Evolutionary conservation across 1,140 invertebrate genomes (phyloP), one percentile per base, ranked within the genome.

Genomic region (Zaprionus nigranus): DNA sequence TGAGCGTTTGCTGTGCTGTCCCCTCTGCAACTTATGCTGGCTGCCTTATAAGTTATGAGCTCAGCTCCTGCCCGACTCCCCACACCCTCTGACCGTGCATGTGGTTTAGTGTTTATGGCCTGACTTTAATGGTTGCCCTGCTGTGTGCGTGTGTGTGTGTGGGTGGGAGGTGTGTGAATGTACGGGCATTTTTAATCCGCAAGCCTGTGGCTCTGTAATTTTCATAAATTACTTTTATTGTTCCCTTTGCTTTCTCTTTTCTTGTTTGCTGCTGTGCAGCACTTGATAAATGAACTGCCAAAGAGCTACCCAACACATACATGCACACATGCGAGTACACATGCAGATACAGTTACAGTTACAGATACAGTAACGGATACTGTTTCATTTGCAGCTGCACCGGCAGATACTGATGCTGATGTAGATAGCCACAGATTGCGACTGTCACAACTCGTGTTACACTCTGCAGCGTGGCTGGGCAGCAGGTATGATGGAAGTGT

Each of bases 151-250:
- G 69, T 5, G n/a, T 36, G 51, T 54, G 15, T n/a, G 63, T 59
- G 40, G 26, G 66, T 38, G 57, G 20, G 60, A 68, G 51, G 28
- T 67, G 70, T 67, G 57, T 57, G 67, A 64, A 9, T 49, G 68
- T 64, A 63, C 69, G 74, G 61, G 84, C 74, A 81, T 84, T 88
- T 88, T 88, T 91, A 88, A 85, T 91, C 81, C 84, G 77, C 70
- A 82, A 79, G 83, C 81, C 83, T 88, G 88, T 72, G 90, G 90
- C 75, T 72, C 66, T 80, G 76, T 78, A 84, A 91, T 91, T 91
- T 91, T 91, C 88, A 91, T 91, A 91, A 91, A 91, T 91, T 88
- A 91, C 88, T 91, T 91, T 91, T 88, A 91, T 91, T 91, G 84
- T 88, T 78, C 83, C 75, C 74, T 69, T 59, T 58, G 81, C 70